Percentiles rank a stretch among this genome's conserved stretches.
Evolutionary conservation across 2,113 vertebrate species (phyloP).

Genomic region (Chrysemys picta): DNA sequence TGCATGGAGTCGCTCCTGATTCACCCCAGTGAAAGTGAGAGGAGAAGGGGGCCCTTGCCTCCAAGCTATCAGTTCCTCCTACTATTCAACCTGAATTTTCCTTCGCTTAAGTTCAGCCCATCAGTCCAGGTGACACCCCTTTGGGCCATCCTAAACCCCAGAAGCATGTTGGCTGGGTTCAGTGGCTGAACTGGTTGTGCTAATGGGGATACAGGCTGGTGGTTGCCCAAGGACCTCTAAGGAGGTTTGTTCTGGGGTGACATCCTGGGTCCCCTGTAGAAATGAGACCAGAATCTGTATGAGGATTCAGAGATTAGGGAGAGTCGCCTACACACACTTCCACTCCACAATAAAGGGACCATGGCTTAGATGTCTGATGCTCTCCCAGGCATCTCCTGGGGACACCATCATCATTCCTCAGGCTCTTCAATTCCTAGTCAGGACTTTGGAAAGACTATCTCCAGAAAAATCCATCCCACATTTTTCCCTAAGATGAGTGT

Average conservation of each 20-base stretch:
- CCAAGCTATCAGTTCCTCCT: not conserved
- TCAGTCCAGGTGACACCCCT: accelerated
- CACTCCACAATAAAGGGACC: no score
- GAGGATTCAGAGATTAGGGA: not conserved
- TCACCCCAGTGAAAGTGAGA: accelerated
- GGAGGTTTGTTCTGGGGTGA: not conserved
- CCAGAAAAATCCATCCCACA: not conserved
- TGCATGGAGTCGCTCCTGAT: not conserved
- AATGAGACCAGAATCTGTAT: not conserved
- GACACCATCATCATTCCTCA: not conserved
- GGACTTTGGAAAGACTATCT: not conserved
- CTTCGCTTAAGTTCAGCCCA: not conserved
- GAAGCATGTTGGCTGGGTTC: not conserved
- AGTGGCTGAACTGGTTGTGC: not conserved
- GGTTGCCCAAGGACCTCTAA: not conserved
- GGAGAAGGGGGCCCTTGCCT: not conserved
- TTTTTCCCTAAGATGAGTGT: not conserved
- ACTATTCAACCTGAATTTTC: accelerated
- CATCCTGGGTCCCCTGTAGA: not conserved
- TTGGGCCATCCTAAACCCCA: not conserved
- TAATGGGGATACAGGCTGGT: not conserved
- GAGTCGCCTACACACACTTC: not conserved
- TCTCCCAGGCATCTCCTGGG: not conserved
- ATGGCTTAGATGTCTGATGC: not conserved
- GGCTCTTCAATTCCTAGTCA: not conserved